Percentiles rank a stretch among this genome's conserved stretches.
Conservation (phyloP, 2,888 invertebrate species). For the Mesorhabditis spiculigera region DNA sequence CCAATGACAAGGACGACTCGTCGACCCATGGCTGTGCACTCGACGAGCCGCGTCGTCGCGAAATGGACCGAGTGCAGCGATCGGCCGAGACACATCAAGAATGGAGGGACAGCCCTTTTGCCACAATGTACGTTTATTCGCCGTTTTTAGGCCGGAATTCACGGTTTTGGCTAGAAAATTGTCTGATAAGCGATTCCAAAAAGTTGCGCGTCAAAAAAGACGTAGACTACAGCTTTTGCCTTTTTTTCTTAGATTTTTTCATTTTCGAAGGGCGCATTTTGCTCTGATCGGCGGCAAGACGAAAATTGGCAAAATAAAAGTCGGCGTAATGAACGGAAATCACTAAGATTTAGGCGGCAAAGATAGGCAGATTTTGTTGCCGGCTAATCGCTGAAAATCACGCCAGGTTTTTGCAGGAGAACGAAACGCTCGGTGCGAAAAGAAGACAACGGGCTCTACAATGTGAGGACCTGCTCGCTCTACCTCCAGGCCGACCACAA, state of each 20-base stretch:
- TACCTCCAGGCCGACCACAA: slow-evolving; percentile 92
- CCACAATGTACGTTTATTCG: slow-evolving; percentile 27
- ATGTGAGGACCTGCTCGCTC: slow-evolving; percentile 53
- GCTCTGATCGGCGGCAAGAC: too few species aligned
- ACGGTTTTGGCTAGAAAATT: not conserved
- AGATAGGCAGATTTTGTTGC: too few species aligned
- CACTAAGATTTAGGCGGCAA: too few species aligned
- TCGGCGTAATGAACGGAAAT: too few species aligned
- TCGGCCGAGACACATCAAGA: slow-evolving; percentile 59
- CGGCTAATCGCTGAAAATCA: too few species aligned
- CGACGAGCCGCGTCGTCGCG: slow-evolving; percentile 68
- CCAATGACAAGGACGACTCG: too few species aligned
- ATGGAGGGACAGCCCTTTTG: slow-evolving; percentile 23
- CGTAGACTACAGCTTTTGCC: too few species aligned
- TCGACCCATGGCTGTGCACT: slow-evolving; percentile 43
- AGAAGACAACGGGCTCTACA: slow-evolving; percentile 36
- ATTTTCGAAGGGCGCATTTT: too few species aligned
- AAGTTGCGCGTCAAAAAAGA: too few species aligned
- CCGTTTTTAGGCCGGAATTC: not conserved
- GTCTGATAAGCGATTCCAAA: too few species aligned
- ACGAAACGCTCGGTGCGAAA: slow-evolving; percentile 25
- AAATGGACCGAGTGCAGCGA: slow-evolving; percentile 84
- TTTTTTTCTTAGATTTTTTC: too few species aligned
- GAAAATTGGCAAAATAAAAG: too few species aligned
- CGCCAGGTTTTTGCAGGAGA: slow-evolving; percentile 19